phyloP scores from a whole-genome alignment of 2,797 vertebrate species.

The Protosalanx chinensis region DNA sequence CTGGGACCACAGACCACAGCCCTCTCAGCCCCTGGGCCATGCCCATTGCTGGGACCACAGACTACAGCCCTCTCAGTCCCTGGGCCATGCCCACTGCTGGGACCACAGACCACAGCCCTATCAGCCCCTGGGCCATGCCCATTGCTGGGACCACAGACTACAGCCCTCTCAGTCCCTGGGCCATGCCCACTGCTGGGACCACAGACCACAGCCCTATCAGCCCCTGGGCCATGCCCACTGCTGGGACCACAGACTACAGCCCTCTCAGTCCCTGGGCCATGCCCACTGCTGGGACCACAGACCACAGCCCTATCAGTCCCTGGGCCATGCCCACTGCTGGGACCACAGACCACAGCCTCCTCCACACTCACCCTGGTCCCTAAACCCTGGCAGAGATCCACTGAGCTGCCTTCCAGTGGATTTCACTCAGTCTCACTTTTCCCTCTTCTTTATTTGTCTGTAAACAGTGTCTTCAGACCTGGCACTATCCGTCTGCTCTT shows the following conservation, averaged over 20 bases:
- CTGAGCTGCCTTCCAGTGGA: too few relatives aligned
- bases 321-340: conserved; percentile 42
- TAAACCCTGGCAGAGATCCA: too few relatives aligned
- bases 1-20: conserved; percentile 21
- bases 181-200: conserved; percentile 37
- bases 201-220: conserved; percentile 19
- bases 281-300: conserved; percentile 30
- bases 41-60: conserved; percentile 30
- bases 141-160: conserved; percentile 26
- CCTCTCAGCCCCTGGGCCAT: conserved; percentile 39
- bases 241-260: conserved; percentile 18
- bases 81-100: conserved; percentile 42
- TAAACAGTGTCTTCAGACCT: background rate
- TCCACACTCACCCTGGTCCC: background rate
- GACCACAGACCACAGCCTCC: conserved; percentile 6
- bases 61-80: conserved; percentile 23
- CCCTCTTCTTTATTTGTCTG: too few relatives aligned
- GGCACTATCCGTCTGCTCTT: background rate
- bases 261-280: conserved; percentile 39
- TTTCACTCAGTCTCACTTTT: background rate
- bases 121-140: conserved; percentile 42
- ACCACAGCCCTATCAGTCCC: conserved; percentile 24
- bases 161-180: conserved; percentile 32
- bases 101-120: conserved; percentile 13
- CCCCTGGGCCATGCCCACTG: conserved; percentile 41